Evolutionary conservation across 2,888 invertebrate genomes (phyloP), one percentile per base, ranked within the genome.

Genomic region (Eretmocerus hayati): DNA sequence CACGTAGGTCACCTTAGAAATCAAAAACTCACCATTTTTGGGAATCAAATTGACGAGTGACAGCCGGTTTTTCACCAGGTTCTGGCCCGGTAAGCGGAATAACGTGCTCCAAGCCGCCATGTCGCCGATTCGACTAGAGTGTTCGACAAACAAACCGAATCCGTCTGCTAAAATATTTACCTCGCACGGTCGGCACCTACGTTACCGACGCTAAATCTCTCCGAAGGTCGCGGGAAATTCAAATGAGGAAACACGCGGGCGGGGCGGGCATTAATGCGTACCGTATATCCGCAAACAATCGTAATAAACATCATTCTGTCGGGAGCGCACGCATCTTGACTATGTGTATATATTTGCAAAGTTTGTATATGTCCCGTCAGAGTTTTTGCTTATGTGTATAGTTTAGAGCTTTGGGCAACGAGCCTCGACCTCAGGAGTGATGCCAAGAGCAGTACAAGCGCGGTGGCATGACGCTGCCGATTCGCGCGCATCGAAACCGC

Each of bases 41-140:
- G 42, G 6, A 2, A 49, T 16, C 35, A 57, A 56, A 49, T 57
- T 64, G 11, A 63, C 55, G 11, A 58, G 54, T 30, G 69, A 58
- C 16, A 61, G 45, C 42, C 65, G 60, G 20, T 66, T 55, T 53
- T 66, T 57, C 5, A 58, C 55, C 9, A 72, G 58, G 55, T 64
- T 67, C 59, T 65, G 67, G 35, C 46, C 67, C 39, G 70, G 59
- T 31, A 72, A 67, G 42, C 75, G 68, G 48, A 72, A 59, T 55
- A 84, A 65, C 57, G 75, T 76, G 72, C 84, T 84, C 81, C 81
- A 83, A 61, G 77, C 77, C 61, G 80, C 82, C 84, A 85, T 85
- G 73, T 78, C 79, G 26, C 18, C 20, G 15, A 11, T 26, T 11
- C 8, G 8, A 26, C 26, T 26, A 11, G 26, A 9, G 26, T 26